A percentile compares a stretch with the other conserved stretches of the same genome.
phyloP scores from a whole-genome alignment of 2,113 vertebrate genomes.

The Bufo gargarizans region DNA sequence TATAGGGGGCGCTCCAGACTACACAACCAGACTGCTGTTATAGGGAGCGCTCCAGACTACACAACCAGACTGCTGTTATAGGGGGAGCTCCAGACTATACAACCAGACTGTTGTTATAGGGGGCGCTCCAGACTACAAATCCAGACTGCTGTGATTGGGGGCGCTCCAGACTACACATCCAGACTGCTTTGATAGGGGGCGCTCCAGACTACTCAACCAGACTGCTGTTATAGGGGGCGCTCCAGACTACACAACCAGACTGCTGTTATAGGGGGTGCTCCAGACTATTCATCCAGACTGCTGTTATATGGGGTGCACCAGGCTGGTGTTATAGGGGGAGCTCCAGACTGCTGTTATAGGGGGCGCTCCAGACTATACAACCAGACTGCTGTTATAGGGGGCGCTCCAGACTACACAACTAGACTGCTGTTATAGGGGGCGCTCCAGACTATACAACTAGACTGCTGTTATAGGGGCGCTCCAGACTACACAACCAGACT shows the following conservation, averaged over 20 bases:
- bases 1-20: not conserved
- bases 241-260: not conserved
- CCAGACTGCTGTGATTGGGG: not conserved
- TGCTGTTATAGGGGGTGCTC: not conserved
- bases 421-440: not conserved
- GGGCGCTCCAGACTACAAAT: not conserved
- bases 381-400: not conserved
- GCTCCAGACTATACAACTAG: not conserved
- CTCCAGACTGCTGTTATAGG: constrained; percentile 2
- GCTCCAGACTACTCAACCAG: not conserved
- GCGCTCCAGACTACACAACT: not conserved
- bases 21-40: not conserved
- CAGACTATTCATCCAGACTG: not conserved
- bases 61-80: not conserved
- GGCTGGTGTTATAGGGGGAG: not conserved
- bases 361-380: not conserved
- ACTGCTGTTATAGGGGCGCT: not conserved
- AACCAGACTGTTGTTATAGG: constrained; percentile 11
- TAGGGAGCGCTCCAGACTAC: not conserved
- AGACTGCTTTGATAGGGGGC: not conserved
- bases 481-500: not conserved
- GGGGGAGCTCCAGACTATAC: not conserved
- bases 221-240: not conserved
- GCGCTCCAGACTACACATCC: not conserved
- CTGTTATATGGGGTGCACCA: not conserved